These are phyloP conservation scores for Fregata magnificens DNA, from an alignment of 2,113 vertebrate genomes.

Conservation along the genomic window DNA sequence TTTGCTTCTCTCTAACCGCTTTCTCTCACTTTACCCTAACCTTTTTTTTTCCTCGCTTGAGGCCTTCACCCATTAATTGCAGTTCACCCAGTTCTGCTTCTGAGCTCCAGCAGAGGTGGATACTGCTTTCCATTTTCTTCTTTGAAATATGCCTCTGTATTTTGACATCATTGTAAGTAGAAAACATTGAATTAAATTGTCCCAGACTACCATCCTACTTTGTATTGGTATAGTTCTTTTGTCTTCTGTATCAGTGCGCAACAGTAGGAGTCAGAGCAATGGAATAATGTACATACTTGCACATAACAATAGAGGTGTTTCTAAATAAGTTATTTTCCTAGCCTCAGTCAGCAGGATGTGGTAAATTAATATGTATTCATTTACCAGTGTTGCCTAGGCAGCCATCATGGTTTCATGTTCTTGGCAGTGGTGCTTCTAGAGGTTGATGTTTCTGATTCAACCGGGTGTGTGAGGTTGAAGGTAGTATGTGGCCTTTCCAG, in stretches of 20 bases:
- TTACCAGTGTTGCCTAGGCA: background rate
- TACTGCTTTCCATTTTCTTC: conserved; percentile 50
- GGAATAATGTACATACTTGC: background rate
- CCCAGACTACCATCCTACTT: background rate
- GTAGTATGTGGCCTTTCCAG: background rate
- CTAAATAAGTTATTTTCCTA: background rate
- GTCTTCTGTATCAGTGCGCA: background rate
- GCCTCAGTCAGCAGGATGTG: background rate
- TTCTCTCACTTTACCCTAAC: conserved; percentile 31
- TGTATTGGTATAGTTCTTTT: background rate
- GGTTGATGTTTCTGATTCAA: background rate
- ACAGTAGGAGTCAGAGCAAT: background rate
- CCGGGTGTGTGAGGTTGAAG: background rate
- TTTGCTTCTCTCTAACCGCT: conserved; percentile 32
- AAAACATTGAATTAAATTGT: conserved; percentile 1
- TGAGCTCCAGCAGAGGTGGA: conserved; percentile 47
- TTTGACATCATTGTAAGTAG: conserved; percentile 34
- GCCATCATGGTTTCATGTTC: background rate
- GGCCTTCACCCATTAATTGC: conserved; percentile 39
- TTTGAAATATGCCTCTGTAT: conserved; percentile 34
- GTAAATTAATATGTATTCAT: background rate
- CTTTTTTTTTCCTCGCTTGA: conserved; percentile 11
- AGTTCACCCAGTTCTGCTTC: conserved; percentile 46
- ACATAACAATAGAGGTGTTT: background rate
- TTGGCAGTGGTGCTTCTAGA: background rate